phyloP scores from a whole-genome alignment of 2,113 vertebrate genomes.

The Phaetusa simplex region DNA sequence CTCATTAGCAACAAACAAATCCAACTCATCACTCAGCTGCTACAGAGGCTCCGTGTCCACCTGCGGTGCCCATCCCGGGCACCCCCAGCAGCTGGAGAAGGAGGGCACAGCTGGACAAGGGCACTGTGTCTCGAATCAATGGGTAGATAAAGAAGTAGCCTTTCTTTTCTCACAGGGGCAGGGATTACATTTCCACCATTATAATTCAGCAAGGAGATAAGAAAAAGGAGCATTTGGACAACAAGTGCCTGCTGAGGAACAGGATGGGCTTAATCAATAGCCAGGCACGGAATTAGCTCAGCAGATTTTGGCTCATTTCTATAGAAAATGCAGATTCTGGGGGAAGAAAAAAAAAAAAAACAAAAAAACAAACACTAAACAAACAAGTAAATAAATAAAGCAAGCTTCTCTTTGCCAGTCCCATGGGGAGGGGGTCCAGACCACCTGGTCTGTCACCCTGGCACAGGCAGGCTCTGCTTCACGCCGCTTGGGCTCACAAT shows the following conservation, averaged over 20 bases:
- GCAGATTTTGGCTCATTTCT: background rate
- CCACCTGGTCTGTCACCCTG: rapidly evolving
- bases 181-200: background rate
- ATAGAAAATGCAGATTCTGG: background rate
- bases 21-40: background rate
- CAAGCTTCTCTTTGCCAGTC: background rate
- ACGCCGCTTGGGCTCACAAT: rapidly evolving
- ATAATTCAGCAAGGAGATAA: background rate
- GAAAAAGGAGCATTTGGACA: background rate
- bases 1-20: background rate
- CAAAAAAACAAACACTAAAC: background rate
- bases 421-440: rapidly evolving
- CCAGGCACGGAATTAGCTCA: background rate
- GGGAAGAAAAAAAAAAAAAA: no score
- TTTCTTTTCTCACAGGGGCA: background rate
- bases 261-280: background rate
- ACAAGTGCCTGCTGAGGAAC: background rate
- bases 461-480: background rate
- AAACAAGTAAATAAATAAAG: background rate
- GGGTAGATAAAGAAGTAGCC: background rate
- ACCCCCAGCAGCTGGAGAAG: background rate
- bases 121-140: rapidly evolving
- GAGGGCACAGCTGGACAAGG: background rate
- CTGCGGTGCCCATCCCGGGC: background rate
- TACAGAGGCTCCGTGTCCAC: rapidly evolving